Evolutionary conservation across 2,113 vertebrate species (phyloP), one percentile per base, ranked within the genome.

Genomic region (Rhinoptilus africanus): DNA sequence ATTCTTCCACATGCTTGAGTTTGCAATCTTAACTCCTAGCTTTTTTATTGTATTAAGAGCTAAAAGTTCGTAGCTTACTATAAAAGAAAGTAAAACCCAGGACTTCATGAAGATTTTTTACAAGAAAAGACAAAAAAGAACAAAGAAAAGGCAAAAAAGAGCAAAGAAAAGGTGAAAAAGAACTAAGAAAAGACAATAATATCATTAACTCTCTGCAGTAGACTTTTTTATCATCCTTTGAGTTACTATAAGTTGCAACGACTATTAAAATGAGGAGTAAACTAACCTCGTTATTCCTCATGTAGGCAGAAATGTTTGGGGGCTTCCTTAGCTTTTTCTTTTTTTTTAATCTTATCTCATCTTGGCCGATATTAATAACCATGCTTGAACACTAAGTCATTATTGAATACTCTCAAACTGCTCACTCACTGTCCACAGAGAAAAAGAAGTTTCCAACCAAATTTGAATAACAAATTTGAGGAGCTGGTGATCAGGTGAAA

Each of bases 381-480:
- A 35, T 27, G 6, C 4, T 66, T 73, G 34, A 83, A 75, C 32
- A 62, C 2, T 9, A 34, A 30, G 14, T 60, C 30, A 63, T 18
- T 67, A 22, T 7, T 78, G n/a, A 71, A 62, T 57, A 37, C 32
- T 73, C 27, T 72, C 27, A 88, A 73, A 51, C 24, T 37, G 5
- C 35, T 86, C 41, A n/a, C 35, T 79, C 35, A 34, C 39, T 66
- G 5, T 83, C 53, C 37, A 32, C 12, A 86, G 35, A 85, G 41
- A 85, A 7, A 88, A 93, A 60, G 35, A 88, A 9, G 0, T 41
- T 92, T 80, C 68, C n/a, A 95, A n/a, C 10, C 7, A 74, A 69
- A 91, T 92, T 43, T 84, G 32, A 92, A 85, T 63, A 88, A 88
- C 32, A 85, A 53, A 66, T 81, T 62, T 74, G 19, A 77, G n/a